These are phyloP conservation scores for Spialia ferax DNA, from an alignment of 2,888 invertebrate genomes.

Conservation along the genomic window DNA sequence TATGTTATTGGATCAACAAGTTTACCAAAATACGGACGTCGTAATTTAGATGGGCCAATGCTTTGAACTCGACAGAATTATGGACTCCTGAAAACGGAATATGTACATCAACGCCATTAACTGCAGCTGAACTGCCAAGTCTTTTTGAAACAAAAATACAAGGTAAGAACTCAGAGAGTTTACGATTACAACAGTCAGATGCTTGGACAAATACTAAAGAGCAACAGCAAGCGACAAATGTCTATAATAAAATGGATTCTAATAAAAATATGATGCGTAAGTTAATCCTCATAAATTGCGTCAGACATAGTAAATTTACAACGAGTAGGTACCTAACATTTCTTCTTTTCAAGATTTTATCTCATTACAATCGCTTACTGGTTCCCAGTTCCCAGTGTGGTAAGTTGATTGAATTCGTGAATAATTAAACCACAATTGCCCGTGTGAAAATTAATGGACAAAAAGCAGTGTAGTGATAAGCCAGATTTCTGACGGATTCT, in stretches of 20 bases:
- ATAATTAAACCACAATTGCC: slow-evolving; percentile 27
- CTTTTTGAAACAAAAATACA: slow-evolving; percentile 23
- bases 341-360: slow-evolving; percentile 6
- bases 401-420: slow-evolving; percentile 25
- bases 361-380: slow-evolving; percentile 2
- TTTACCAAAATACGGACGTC: slow-evolving; percentile 29
- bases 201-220: background rate
- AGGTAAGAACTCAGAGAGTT: slow-evolving; percentile 12
- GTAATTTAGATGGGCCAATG: slow-evolving; percentile 35
- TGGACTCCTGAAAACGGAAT: slow-evolving; percentile 41
- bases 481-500: slow-evolving; percentile 29
- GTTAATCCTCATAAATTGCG: background rate
- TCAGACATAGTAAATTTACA: background rate
- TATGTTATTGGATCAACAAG: slow-evolving; percentile 51
- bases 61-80: slow-evolving; percentile 45
- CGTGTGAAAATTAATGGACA: slow-evolving; percentile 33
- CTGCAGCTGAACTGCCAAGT: slow-evolving; percentile 24
- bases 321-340: background rate
- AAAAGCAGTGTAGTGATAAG: slow-evolving; percentile 27
- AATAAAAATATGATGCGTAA: background rate
- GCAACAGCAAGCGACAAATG: background rate
- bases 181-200: background rate
- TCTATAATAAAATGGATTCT: background rate
- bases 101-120: slow-evolving; percentile 40
- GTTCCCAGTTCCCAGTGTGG: slow-evolving; percentile 12